phyloP scores from a whole-genome alignment of 2,797 vertebrate species.

The Melanotaenia boesemani region DNA sequence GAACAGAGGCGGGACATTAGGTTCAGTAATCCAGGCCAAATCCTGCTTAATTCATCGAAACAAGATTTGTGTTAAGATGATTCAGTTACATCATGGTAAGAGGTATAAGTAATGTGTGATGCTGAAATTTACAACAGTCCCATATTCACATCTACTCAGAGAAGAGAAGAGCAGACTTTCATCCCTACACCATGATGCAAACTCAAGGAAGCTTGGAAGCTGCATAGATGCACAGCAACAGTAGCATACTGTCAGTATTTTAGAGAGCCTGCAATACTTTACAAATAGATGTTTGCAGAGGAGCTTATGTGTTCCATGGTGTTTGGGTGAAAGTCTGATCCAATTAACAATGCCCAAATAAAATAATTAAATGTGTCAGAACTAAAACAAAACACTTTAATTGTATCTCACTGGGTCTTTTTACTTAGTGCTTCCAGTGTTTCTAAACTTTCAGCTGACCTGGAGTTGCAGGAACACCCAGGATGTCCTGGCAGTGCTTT shows the following conservation, averaged over 20 bases:
- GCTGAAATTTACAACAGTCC: not conserved
- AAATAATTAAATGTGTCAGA: not conserved
- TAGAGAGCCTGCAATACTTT: not conserved
- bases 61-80: no score
- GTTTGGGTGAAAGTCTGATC: not conserved
- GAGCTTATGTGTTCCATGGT: not conserved
- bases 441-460: not conserved
- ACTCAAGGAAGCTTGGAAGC: not conserved
- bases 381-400: not conserved
- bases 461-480: slow-evolving; percentile 93
- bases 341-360: not conserved
- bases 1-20: not conserved
- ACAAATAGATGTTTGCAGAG: not conserved
- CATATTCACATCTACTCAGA: not conserved
- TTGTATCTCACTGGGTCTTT: not conserved
- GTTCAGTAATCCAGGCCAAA: not conserved
- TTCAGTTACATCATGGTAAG: not conserved
- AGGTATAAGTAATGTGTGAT: no score
- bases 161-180: not conserved
- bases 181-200: not conserved
- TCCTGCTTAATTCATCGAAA: not conserved
- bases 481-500: slow-evolving; percentile 87
- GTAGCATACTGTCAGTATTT: not conserved
- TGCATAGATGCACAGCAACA: not conserved
- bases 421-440: not conserved